These are phyloP conservation scores for Drosophila paranaensis DNA, from an alignment of 2,888 invertebrate species.

Conservation along the genomic window DNA sequence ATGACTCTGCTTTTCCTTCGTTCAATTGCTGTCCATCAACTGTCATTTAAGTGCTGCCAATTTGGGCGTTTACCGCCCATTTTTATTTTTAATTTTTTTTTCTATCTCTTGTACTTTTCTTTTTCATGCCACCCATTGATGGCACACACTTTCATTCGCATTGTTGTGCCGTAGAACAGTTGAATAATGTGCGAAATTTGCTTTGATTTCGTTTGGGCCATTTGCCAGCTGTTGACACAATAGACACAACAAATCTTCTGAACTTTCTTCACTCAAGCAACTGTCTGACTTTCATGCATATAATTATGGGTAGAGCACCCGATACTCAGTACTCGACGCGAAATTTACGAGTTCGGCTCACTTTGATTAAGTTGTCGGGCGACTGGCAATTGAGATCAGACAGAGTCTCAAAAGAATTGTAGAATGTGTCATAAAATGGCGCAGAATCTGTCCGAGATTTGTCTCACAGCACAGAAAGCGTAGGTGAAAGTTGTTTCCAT, in stretches of 20 bases:
- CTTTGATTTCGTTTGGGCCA: constrained; percentile 39
- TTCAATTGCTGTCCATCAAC: constrained; percentile 50
- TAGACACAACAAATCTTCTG: constrained; percentile 55
- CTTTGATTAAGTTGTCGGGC: constrained; percentile 62
- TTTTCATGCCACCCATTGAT: constrained; percentile 33
- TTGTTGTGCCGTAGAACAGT: constrained; percentile 55
- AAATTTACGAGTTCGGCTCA: constrained; percentile 16
- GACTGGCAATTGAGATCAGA: constrained; percentile 51
- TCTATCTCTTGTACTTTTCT: constrained; percentile 28
- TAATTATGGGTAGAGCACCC: constrained; percentile 58
- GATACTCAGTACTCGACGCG: constrained; percentile 32
- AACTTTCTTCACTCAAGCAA: constrained; percentile 61
- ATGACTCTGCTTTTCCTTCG: constrained; percentile 37
- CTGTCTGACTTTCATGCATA: constrained; percentile 58
- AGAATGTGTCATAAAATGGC: constrained; percentile 72
- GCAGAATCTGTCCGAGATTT: constrained; percentile 46
- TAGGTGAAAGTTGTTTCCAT: constrained; percentile 55
- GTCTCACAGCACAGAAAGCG: constrained; percentile 36
- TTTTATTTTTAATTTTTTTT: constrained; percentile 44
- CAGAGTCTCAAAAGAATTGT: constrained; percentile 23
- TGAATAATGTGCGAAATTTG: constrained; percentile 65
- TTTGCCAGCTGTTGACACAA: constrained; percentile 48
- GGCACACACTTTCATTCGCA: constrained; percentile 60
- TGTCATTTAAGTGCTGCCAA: constrained; percentile 54
- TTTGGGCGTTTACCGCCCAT: constrained; percentile 33